Conservation (phyloP, 2,113 vertebrate genomes). For the Syrmaticus mikado region DNA sequence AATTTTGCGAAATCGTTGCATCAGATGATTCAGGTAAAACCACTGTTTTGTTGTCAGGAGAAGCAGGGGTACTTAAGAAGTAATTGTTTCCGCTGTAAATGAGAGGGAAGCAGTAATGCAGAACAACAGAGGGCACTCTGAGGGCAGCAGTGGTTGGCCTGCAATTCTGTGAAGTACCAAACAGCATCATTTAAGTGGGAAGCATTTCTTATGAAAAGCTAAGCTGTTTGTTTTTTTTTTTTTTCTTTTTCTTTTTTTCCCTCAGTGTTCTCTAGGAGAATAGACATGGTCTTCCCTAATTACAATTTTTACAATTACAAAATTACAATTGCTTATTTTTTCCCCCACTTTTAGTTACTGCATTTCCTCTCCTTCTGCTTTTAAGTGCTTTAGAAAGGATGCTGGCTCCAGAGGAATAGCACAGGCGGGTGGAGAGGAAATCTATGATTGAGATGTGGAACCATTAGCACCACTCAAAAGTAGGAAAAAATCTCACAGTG, state of each 20-base stretch:
- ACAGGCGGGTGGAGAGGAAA: not conserved
- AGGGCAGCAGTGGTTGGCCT: not conserved
- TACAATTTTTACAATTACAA: not conserved
- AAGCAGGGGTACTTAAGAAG: fast-evolving
- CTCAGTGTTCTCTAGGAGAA: not conserved
- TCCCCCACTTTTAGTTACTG: not conserved
- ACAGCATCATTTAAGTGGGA: not conserved
- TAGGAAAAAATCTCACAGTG: not conserved
- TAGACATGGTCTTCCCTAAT: not conserved
- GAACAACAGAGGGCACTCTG: not conserved
- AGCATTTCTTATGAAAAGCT: not conserved
- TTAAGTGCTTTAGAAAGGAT: not conserved
- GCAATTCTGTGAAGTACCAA: not conserved
- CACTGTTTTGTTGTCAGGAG: not conserved
- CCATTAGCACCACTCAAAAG: not conserved
- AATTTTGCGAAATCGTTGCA: constrained; percentile 87
- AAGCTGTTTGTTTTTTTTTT: too few species aligned
- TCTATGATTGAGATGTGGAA: not conserved
- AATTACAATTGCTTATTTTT: not conserved
- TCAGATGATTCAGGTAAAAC: constrained; percentile 87
- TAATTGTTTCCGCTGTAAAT: not conserved
- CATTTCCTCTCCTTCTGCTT: not conserved
- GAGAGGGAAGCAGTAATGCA: not conserved
- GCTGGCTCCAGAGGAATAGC: not conserved
- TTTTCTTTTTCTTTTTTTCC: not conserved